Evolutionary conservation across 2,797 vertebrate species (phyloP).

Genomic region (Coranthus polyacanthus): DNA sequence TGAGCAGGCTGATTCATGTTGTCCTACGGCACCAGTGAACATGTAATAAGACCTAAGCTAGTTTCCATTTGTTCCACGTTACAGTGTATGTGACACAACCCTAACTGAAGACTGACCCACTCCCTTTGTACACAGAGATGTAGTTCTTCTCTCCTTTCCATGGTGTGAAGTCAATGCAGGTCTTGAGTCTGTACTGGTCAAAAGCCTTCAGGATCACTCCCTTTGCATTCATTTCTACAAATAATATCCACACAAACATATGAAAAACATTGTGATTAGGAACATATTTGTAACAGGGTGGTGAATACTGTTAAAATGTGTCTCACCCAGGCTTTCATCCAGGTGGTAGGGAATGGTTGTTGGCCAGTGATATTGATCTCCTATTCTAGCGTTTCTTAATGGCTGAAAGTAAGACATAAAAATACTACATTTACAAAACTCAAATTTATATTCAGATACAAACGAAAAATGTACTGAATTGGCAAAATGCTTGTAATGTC

Average conservation of each 20-base stretch:
- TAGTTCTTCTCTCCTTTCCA: slow-evolving; percentile 92
- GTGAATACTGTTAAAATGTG: too few species aligned
- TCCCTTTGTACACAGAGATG: slow-evolving; percentile 90
- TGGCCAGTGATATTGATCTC: slow-evolving; percentile 89
- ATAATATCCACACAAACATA: neutral
- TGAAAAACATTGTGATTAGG: neutral
- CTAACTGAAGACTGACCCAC: slow-evolving; percentile 85
- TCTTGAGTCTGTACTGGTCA: slow-evolving; percentile 93
- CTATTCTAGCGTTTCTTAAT: slow-evolving; percentile 86
- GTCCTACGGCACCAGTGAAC: too few species aligned
- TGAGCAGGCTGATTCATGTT: too few species aligned
- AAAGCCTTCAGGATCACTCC: slow-evolving; percentile 92
- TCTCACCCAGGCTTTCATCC: slow-evolving; percentile 89
- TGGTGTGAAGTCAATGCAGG: slow-evolving; percentile 93
- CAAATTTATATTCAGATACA: too few species aligned
- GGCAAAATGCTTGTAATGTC: too few species aligned
- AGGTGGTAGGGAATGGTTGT: slow-evolving; percentile 89
- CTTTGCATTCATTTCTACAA: slow-evolving; percentile 91
- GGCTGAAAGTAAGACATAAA: too few species aligned
- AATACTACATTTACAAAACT: too few species aligned
- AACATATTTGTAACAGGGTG: neutral
- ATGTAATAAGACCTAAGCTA: too few species aligned
- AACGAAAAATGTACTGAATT: too few species aligned
- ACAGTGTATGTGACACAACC: too few species aligned
- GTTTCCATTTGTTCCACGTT: too few species aligned